Base-by-base conservation (phyloP, 2,113 vertebrate genomes). In the Malurus cyaneus region DNA sequence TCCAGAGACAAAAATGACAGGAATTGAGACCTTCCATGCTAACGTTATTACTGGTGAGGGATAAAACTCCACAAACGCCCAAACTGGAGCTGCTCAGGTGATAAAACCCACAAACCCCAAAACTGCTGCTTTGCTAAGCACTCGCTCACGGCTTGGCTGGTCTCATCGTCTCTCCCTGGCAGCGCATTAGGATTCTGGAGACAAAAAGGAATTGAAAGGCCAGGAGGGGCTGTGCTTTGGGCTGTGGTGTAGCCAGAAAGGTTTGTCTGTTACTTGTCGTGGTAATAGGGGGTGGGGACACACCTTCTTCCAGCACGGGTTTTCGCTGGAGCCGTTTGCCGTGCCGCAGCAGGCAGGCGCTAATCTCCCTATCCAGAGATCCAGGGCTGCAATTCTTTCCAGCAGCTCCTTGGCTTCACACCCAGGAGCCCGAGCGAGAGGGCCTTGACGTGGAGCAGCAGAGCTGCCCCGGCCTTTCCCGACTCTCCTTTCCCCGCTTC, bases 331-430 rank as follows among this genome's bases (percentile, higher is more conserved):
- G 71, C n/a, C 39, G 3, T 39, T 39, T 0, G 8, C 60, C 16
- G 44, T 19, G 70, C 71, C 4, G 34, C 61, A n/a, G 54, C 87
- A 23, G 62, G 62, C 47, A 26, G 79, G 71, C 12, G 5, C 71
- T 82, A 72, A 93, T 94, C 94, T 92, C 73, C 73, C 9, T 6
- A 92, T 82, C 46, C 80, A 84, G 88, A 59, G 76, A 64, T 72
- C 12, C 3, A 28, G 56, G 1, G 60, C 92, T 46, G 29, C 70
- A 66, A 96, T n/a, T 88, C 89, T 66, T 5, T 24, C 52, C 73
- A 18, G 54, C 88, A 34, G 62, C 36, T 84, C 60, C 89, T 66
- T 86, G 71, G 89, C 62, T n/a, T 65, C 4, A 6, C 2, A 5
- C 18, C 80, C 84, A 92, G 80, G 28, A 65, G 49, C n/a, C 50